These are phyloP conservation scores for Xenopus tropicalis DNA, from an alignment of 2,113 vertebrate genomes.

Conservation along the genomic window DNA sequence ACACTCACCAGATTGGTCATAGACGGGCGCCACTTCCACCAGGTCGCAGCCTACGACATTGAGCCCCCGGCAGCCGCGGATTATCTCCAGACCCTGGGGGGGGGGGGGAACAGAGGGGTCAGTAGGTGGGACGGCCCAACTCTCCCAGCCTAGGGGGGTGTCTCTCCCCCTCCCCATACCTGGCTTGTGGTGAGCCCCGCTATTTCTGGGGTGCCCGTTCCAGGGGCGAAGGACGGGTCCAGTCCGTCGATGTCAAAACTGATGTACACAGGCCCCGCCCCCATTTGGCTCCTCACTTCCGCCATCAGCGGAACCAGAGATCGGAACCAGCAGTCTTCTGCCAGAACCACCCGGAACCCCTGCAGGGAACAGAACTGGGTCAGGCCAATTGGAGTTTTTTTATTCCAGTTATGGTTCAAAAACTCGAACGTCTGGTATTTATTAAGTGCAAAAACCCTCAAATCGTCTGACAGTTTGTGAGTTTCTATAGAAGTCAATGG, in stretches of 20 bases:
- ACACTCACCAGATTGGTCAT: conserved; percentile 80
- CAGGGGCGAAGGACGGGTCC: conserved; percentile 86
- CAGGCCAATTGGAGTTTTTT: too few species aligned
- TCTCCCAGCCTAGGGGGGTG: too few species aligned
- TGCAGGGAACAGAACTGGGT: conserved; percentile 43
- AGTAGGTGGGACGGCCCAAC: too few species aligned
- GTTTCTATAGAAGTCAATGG: too few species aligned
- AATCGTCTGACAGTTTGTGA: too few species aligned
- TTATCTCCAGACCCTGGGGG: conserved; percentile 83
- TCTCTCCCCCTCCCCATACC: conserved; percentile 70
- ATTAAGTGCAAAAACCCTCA: too few species aligned
- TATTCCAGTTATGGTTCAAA: too few species aligned
- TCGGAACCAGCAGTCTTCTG: conserved; percentile 85
- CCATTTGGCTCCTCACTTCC: conserved; percentile 83
- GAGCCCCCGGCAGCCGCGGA: conserved; percentile 85
- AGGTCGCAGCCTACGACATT: conserved; percentile 89
- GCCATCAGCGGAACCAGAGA: conserved; percentile 85
- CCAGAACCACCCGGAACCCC: conserved; percentile 87
- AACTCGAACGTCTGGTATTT: too few species aligned
- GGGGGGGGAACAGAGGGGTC: too few species aligned
- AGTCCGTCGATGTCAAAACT: conserved; percentile 90
- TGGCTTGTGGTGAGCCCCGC: conserved; percentile 87
- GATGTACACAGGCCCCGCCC: conserved; percentile 74
- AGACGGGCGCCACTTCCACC: conserved; percentile 85
- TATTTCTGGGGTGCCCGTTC: conserved; percentile 88